Percentiles rank a stretch among this genome's conserved stretches.
phyloP scores from a whole-genome alignment of 2,797 vertebrate species.

The Morelia viridis region DNA sequence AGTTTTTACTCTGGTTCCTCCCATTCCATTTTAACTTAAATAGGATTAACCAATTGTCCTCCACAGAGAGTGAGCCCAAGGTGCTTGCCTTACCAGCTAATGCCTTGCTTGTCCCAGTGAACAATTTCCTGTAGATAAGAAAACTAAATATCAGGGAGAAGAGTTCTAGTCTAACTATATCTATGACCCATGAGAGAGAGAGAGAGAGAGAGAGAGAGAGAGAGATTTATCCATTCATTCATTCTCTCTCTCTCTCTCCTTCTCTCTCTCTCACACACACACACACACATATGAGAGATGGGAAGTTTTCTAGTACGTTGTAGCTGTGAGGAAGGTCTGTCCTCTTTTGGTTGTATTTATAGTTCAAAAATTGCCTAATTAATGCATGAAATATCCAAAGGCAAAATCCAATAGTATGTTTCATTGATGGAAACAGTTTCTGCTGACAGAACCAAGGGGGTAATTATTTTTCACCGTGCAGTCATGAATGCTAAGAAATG shows the following conservation, averaged over 20 bases:
- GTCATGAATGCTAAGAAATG: background rate
- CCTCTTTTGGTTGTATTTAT: background rate
- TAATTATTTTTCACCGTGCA: background rate
- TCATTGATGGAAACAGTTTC: background rate
- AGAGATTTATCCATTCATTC: too few relatives aligned
- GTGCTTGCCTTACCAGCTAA: background rate
- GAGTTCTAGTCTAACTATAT: background rate
- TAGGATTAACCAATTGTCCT: background rate
- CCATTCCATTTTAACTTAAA: background rate
- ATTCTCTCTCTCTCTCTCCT: too few relatives aligned
- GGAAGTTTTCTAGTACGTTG: background rate
- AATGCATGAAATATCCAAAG: background rate
- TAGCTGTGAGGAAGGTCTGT: background rate
- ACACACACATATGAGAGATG: background rate
- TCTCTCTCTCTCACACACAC: too few relatives aligned
- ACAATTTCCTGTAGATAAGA: background rate
- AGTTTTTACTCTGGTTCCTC: background rate
- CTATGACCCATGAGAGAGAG: background rate
- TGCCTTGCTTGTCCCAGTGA: background rate
- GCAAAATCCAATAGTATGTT: background rate
- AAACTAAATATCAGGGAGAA: background rate
- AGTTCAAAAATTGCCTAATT: background rate
- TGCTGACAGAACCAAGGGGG: background rate
- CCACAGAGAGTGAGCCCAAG: background rate
- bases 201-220: too few relatives aligned